A percentile compares a stretch with the other conserved stretches of the same genome.
These are phyloP conservation scores for Brachypalpus laphriformis DNA, from an alignment of 2,888 invertebrate genomes.

Conservation along the genomic window DNA sequence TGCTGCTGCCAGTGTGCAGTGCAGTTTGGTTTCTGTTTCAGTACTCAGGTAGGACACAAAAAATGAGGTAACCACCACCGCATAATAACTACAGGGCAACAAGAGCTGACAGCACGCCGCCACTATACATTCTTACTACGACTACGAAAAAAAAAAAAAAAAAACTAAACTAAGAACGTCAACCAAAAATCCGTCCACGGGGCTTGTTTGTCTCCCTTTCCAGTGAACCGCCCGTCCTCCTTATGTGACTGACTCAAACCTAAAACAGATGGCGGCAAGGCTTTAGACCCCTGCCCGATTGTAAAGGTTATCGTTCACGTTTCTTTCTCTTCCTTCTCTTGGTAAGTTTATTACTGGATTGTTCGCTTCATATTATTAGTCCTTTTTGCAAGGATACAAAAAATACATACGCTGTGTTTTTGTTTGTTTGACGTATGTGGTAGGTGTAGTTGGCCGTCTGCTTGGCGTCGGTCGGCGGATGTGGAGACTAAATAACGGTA, in stretches of 20 bases:
- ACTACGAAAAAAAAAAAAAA: neutral
- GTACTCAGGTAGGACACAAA: constrained; percentile 23
- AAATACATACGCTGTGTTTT: neutral
- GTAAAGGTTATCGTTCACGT: constrained; percentile 57
- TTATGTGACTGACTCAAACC: constrained; percentile 43
- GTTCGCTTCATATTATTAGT: constrained; percentile 61
- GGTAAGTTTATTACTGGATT: constrained; percentile 61
- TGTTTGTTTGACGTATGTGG: constrained; percentile 25
- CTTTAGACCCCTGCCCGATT: constrained; percentile 36
- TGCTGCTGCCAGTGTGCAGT: constrained; percentile 20
- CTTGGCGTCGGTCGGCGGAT: constrained; percentile 57
- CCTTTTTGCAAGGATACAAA: constrained; percentile 19
- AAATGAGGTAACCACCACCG: constrained; percentile 25
- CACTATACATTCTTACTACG: constrained; percentile 3
- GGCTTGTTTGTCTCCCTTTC: neutral
- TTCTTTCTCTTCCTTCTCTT: constrained; percentile 11
- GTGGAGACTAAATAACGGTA: constrained; percentile 58
- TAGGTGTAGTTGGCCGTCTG: constrained; percentile 47
- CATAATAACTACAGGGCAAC: constrained; percentile 35
- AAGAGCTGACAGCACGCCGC: constrained; percentile 56
- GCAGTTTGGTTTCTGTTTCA: constrained; percentile 28
- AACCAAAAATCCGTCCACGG: constrained; percentile 29
- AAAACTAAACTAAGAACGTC: constrained; percentile 26
- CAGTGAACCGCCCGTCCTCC: neutral
- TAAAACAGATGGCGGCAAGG: constrained; percentile 45